Conservation (phyloP, 92 coral and sea anemone genomes). For the Phenganax marumi region DNA sequence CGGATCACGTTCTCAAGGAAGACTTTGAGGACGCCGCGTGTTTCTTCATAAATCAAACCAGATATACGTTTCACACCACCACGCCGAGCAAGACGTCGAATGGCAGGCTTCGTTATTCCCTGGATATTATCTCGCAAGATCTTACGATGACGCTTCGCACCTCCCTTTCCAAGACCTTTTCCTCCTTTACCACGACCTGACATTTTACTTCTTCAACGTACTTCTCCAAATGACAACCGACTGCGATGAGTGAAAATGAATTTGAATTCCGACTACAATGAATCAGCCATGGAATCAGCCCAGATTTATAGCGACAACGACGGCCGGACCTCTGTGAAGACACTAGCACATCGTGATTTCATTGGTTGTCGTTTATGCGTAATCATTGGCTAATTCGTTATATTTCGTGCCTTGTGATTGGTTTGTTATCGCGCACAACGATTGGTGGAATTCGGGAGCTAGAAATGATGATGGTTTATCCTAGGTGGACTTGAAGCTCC, state of each 20-base stretch:
- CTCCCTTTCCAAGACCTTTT: conserved; percentile 92
- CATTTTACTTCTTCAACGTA: conserved; percentile 31
- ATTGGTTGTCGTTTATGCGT: neutral
- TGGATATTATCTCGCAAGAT: conserved; percentile 26
- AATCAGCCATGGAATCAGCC: neutral
- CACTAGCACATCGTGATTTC: neutral
- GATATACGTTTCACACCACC: conserved; percentile 84
- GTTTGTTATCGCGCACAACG: neutral
- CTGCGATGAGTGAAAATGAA: too few species aligned
- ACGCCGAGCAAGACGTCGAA: conserved; percentile 76
- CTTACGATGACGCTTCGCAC: conserved; percentile 49
- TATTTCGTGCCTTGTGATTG: neutral
- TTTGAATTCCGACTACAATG: neutral
- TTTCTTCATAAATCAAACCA: conserved; percentile 86
- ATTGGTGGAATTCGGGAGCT: neutral
- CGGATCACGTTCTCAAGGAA: conserved; percentile 88
- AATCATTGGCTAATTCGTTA: neutral
- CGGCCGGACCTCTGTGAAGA: conserved; percentile 15
- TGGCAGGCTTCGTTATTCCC: conserved; percentile 76
- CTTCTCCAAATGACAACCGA: too few species aligned
- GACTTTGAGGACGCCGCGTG: conserved; percentile 79
- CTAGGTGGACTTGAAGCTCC: neutral
- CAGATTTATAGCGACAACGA: neutral
- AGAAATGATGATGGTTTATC: neutral
- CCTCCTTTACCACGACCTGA: conserved; percentile 94